These are phyloP conservation scores for Linyphia triangularis DNA, from an alignment of 2,888 invertebrate species.

Conservation along the genomic window DNA sequence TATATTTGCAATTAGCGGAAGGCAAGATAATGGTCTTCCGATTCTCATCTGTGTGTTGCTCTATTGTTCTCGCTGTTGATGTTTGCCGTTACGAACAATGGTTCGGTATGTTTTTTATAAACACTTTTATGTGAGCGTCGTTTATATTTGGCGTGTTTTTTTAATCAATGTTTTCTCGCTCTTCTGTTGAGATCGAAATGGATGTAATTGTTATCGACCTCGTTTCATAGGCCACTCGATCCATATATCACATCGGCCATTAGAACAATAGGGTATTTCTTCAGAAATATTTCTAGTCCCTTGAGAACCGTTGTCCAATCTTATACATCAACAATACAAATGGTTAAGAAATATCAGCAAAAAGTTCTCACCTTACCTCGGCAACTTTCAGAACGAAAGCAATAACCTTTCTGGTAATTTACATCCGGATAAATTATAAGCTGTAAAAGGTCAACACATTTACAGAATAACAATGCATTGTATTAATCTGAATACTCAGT, in stretches of 20 bases:
- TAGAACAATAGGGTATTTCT: background rate
- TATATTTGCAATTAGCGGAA: background rate
- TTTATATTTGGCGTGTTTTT: background rate
- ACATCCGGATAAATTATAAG: too few species aligned
- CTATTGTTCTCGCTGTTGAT: background rate
- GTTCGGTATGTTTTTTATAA: background rate
- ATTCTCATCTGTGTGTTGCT: background rate
- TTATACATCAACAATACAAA: too few species aligned
- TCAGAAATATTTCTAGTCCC: too few species aligned
- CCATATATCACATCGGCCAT: background rate
- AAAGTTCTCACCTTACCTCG: background rate
- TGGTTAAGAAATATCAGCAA: background rate
- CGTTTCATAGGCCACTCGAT: background rate
- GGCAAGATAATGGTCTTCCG: background rate
- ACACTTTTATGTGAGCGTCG: too few species aligned
- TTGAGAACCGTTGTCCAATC: too few species aligned
- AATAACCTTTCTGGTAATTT: too few species aligned
- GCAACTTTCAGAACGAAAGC: too few species aligned
- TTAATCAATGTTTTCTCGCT: slow-evolving; percentile 3
- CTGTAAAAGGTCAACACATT: too few species aligned
- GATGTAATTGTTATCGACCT: too few species aligned
- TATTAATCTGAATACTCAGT: too few species aligned
- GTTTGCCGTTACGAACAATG: background rate
- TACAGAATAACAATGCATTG: too few species aligned
- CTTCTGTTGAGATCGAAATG: too few species aligned